Percentiles rank a stretch among this genome's conserved stretches.
Conservation (phyloP, 2,797 vertebrate species). For the Ataeniobius toweri region DNA sequence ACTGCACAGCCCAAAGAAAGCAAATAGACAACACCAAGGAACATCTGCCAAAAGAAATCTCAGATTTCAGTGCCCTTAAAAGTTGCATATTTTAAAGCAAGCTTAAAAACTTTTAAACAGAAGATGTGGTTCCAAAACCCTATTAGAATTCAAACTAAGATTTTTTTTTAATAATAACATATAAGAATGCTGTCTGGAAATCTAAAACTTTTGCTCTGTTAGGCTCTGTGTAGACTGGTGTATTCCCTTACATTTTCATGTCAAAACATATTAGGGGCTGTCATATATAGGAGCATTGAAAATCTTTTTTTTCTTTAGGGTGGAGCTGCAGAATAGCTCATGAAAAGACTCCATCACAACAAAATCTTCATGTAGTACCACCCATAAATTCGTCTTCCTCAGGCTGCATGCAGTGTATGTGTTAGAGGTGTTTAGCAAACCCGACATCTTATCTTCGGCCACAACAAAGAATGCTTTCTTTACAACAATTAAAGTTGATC, state of each 20-base stretch:
- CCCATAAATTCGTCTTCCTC: too few species aligned
- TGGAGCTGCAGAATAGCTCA: too few species aligned
- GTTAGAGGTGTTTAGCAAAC: too few species aligned
- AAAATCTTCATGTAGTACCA: too few species aligned
- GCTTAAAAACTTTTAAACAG: neutral
- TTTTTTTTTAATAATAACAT: neutral
- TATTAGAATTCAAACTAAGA: neutral
- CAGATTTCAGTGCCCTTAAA: slow-evolving; percentile 17
- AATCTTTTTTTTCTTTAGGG: too few species aligned
- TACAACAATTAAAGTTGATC: too few species aligned
- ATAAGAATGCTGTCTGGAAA: neutral
- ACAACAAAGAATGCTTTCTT: too few species aligned
- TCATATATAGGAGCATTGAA: neutral
- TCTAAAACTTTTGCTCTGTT: neutral
- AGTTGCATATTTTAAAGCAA: neutral
- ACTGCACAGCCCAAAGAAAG: slow-evolving; percentile 61
- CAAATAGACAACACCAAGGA: slow-evolving; percentile 64
- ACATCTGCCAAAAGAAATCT: slow-evolving; percentile 58
- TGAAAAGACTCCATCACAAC: too few species aligned
- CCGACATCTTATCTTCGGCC: too few species aligned
- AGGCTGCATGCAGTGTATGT: too few species aligned
- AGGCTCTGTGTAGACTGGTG: neutral
- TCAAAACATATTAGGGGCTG: neutral
- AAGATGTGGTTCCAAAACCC: neutral
- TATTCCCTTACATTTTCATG: neutral